Conservation (phyloP, 2,888 invertebrate species). For the Cosmorhoe ocellata region DNA sequence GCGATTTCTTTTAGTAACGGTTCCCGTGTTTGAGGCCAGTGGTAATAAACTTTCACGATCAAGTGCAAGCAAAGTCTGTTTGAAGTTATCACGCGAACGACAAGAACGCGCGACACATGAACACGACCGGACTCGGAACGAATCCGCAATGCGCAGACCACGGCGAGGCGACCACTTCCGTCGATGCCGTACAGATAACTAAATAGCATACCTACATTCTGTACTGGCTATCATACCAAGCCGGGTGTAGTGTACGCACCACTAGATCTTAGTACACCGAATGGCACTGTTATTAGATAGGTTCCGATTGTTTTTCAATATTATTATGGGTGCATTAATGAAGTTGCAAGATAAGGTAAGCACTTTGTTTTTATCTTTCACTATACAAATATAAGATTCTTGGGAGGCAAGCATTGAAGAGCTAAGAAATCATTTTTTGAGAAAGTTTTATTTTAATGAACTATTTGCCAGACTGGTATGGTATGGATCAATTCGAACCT, state of each 20-base stretch:
- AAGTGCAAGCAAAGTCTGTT: conserved; percentile 67
- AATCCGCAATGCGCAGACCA: conserved; percentile 40
- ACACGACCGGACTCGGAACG: conserved; percentile 46
- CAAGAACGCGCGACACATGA: conserved; percentile 45
- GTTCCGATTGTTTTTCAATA: conserved; percentile 12
- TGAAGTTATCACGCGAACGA: conserved; percentile 59
- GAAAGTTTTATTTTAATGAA: not conserved
- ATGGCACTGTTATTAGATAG: conserved; percentile 20
- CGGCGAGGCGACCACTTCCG: conserved; percentile 57
- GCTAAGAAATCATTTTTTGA: not conserved
- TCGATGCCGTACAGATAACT: conserved; percentile 65
- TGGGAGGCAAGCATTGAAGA: not conserved
- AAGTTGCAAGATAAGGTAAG: not conserved
- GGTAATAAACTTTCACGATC: conserved; percentile 78
- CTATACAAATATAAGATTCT: conserved; percentile 8
- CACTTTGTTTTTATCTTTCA: conserved; percentile 12
- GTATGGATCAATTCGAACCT: not conserved
- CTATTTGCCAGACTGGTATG: not conserved
- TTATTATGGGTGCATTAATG: conserved; percentile 12
- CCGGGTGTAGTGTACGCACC: conserved; percentile 31
- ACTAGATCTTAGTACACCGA: conserved; percentile 38
- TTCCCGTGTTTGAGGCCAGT: conserved; percentile 71
- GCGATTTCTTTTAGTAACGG: conserved; percentile 73
- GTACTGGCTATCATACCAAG: conserved; percentile 7
- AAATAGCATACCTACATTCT: conserved; percentile 38